Conservation (phyloP, 2,113 vertebrate genomes). For the Dolichallabes microphthalmus region DNA sequence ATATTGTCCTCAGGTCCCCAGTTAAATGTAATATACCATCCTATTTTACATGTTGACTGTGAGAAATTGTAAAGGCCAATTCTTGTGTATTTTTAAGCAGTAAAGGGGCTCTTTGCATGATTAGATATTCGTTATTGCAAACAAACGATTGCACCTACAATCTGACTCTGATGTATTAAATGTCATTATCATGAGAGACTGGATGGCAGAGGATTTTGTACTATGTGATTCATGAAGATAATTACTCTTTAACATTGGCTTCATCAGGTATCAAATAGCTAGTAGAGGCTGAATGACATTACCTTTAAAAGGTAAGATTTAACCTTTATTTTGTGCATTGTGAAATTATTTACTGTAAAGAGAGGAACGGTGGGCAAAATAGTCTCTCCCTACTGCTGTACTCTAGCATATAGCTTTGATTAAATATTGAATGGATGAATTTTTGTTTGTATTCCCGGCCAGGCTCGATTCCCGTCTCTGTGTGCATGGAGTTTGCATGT, state of each 20-base stretch:
- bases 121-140: not conserved
- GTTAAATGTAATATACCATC: constrained; percentile 6
- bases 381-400: not conserved
- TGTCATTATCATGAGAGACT: not conserved
- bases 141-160: not conserved
- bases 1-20: constrained; percentile 9
- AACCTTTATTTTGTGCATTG: not conserved
- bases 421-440: not conserved
- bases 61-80: not conserved
- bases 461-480: no score
- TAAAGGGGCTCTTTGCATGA: not conserved
- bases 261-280: not conserved
- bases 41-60: not conserved
- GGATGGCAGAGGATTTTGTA: not conserved
- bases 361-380: not conserved
- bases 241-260: not conserved
- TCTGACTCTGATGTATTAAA: not conserved
- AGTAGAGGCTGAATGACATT: not conserved
- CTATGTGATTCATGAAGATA: not conserved
- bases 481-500: no score
- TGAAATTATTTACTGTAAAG: not conserved
- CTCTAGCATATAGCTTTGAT: not conserved
- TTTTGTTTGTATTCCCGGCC: no score
- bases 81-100: constrained; percentile 6
- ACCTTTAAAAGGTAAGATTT: not conserved